Conservation (phyloP, 1,140 invertebrate genomes). For the Temnothorax longispinosus region DNA sequence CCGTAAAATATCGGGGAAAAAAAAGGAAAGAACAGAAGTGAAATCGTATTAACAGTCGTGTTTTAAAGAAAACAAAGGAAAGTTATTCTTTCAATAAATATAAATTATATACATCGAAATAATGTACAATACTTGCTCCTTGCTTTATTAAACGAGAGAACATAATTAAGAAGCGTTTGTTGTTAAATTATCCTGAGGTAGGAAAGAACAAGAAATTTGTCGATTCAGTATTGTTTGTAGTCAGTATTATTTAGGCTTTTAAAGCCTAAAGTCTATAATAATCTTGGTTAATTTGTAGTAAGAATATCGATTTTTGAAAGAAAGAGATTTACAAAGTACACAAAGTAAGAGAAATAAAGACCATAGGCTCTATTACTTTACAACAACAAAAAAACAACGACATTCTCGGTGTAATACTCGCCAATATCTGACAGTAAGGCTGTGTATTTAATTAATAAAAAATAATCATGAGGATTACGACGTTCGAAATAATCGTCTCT, state of each 20-base stretch:
- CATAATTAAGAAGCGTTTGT: conserved; percentile 21
- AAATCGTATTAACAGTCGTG: background rate
- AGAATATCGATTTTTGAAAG: background rate
- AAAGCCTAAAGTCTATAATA: background rate
- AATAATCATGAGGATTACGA: background rate
- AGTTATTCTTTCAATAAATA: conserved; percentile 16
- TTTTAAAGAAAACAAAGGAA: conserved; percentile 10
- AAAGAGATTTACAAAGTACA: background rate
- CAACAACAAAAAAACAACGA: conserved; percentile 25
- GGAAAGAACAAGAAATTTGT: conserved; percentile 27
- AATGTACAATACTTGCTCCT: conserved; percentile 14
- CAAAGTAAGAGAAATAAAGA: conserved; percentile 6
- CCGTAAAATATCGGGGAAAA: conserved; percentile 35
- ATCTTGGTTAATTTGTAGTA: background rate
- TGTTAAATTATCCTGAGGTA: background rate
- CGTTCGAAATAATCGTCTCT: conserved; percentile 7
- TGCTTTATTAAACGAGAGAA: conserved; percentile 27
- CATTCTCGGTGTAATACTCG: background rate
- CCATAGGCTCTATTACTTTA: conserved; percentile 16
- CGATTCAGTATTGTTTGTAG: conserved; percentile 17
- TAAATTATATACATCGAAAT: conserved; percentile 42
- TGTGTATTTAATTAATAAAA: background rate
- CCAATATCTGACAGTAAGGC: background rate
- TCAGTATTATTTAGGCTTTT: conserved; percentile 24
- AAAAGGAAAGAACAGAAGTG: background rate